phyloP scores from a whole-genome alignment of 92 coral and sea anemone genomes.

The Siderastrea radians region DNA sequence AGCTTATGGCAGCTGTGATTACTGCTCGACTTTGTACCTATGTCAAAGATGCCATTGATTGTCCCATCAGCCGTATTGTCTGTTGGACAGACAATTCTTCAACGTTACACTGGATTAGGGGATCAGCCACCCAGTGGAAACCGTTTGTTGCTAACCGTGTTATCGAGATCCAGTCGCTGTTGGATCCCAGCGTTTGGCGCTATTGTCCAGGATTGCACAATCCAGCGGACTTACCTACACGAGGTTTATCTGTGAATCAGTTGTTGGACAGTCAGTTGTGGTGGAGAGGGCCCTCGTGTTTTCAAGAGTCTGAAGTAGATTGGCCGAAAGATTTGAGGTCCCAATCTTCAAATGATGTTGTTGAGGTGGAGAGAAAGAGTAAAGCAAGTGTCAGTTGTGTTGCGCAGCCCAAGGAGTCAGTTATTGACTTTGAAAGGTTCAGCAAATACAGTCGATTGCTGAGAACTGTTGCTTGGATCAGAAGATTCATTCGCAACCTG shows the following conservation, averaged over 20 bases:
- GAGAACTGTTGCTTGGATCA: no score
- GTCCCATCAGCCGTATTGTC: constrained; percentile 20
- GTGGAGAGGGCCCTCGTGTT: no score
- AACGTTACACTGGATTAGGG: constrained; percentile 43
- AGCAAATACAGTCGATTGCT: no score
- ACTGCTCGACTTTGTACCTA: constrained; percentile 24
- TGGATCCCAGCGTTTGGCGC: constrained; percentile 47
- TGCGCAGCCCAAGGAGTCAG: no score
- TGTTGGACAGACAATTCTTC: constrained; percentile 32
- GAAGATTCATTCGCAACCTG: no score
- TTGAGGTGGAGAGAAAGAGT: no score
- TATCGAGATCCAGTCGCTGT: constrained; percentile 25
- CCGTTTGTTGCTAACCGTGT: constrained; percentile 37
- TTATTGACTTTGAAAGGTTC: no score
- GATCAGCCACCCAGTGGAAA: constrained; percentile 34
- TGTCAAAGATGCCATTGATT: constrained; percentile 14
- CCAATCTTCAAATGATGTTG: no score
- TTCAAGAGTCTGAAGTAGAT: no score
- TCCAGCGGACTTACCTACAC: constrained; percentile 36
- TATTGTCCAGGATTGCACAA: constrained; percentile 48
- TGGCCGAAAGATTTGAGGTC: no score
- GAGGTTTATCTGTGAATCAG: constrained; percentile 20
- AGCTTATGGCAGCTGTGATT: constrained; percentile 49
- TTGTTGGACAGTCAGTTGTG: neutral
- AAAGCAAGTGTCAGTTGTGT: no score